Percentiles rank a stretch among this genome's conserved stretches.
Evolutionary conservation across 1,140 invertebrate species (phyloP).

Genomic region (Pseudoatta argentina): DNA sequence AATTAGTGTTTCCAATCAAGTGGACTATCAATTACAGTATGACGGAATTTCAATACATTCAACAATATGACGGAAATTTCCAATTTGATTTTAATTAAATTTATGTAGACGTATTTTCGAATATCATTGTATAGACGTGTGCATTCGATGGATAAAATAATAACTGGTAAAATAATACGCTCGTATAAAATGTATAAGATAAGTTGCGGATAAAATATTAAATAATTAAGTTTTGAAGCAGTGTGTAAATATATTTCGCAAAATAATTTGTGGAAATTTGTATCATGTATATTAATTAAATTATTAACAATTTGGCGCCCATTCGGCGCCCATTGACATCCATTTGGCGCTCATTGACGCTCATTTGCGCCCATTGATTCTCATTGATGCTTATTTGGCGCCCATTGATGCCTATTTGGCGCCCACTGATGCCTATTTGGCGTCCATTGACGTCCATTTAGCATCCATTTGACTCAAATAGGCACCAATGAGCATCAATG

Average conservation of each 20-base stretch:
- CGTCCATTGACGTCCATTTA: too few relatives aligned
- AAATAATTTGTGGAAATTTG: neutral
- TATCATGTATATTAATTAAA: neutral
- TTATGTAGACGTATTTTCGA: conserved; percentile 32
- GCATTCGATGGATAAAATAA: neutral
- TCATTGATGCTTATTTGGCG: too few relatives aligned
- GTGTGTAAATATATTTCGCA: neutral
- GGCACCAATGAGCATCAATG: too few relatives aligned
- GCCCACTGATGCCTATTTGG: too few relatives aligned
- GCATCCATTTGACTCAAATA: too few relatives aligned
- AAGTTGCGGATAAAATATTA: neutral
- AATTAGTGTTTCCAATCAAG: conserved; percentile 43
- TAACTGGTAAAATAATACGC: neutral
- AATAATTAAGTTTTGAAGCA: neutral
- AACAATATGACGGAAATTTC: conserved; percentile 24
- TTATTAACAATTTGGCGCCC: too few relatives aligned
- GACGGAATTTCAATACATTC: too few relatives aligned
- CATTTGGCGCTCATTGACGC: too few relatives aligned
- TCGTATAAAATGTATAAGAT: neutral
- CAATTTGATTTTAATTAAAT: conserved; percentile 58
- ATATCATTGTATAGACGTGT: conserved; percentile 9
- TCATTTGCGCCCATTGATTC: too few relatives aligned
- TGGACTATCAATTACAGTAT: conserved; percentile 30
- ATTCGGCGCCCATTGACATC: too few relatives aligned
- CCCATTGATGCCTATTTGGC: too few relatives aligned